These are phyloP conservation scores for Corythaeola cristata DNA, from an alignment of 2,113 vertebrate species.

Conservation along the genomic window DNA sequence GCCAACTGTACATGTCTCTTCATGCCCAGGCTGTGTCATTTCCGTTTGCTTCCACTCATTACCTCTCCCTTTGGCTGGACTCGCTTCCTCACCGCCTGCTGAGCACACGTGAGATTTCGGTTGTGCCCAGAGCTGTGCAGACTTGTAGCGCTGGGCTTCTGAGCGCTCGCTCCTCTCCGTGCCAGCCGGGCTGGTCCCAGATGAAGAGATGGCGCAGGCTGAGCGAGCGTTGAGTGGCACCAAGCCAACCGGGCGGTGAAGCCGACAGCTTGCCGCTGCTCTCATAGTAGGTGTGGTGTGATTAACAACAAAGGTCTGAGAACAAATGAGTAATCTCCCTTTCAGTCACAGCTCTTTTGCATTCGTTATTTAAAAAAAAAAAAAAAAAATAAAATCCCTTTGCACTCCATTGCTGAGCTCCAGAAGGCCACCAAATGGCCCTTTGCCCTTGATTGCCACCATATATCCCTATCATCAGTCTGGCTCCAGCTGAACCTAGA, in stretches of 20 bases:
- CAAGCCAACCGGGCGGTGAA: neutral
- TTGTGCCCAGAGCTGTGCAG: neutral
- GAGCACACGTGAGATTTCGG: neutral
- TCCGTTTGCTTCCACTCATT: neutral
- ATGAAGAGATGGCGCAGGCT: neutral
- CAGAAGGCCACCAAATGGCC: neutral
- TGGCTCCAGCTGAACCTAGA: neutral
- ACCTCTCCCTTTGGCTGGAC: neutral
- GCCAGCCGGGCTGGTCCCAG: neutral
- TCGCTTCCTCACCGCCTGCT: neutral
- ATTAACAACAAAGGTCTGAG: neutral
- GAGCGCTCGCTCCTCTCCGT: neutral
- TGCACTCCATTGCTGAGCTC: neutral
- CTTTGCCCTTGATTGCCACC: neutral
- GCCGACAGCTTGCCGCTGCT: neutral
- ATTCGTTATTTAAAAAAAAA: neutral
- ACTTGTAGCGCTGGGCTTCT: accelerated
- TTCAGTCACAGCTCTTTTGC: neutral
- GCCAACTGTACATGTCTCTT: neutral
- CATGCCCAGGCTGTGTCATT: slow-evolving; percentile 45
- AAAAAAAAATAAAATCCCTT: neutral
- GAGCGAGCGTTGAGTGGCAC: neutral
- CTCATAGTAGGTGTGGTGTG: neutral
- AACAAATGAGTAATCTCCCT: slow-evolving; percentile 20
- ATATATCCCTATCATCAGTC: accelerated